Conservation (phyloP, 1,140 invertebrate genomes). For the Lasioglossum baleicum region DNA sequence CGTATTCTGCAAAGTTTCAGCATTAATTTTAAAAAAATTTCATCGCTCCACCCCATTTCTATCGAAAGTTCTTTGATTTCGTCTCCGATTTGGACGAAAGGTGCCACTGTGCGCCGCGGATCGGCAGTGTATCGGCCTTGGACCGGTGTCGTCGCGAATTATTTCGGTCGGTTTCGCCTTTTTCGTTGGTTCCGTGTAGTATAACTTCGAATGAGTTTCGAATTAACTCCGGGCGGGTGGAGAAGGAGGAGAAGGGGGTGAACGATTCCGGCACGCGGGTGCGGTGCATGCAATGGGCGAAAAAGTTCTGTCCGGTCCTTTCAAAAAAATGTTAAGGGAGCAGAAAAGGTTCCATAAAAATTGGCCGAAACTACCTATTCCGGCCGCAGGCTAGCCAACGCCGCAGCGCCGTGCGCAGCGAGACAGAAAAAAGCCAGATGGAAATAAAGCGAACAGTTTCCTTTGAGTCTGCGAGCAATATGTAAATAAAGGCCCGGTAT, state of each 20-base stretch:
- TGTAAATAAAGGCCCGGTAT: constrained; percentile 73
- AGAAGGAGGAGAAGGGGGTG: too few relatives aligned
- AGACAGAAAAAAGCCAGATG: constrained; percentile 31
- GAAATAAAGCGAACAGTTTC: constrained; percentile 64
- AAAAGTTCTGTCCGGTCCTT: constrained; percentile 27
- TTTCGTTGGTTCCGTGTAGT: background rate
- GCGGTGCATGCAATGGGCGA: background rate
- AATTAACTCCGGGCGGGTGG: constrained; percentile 6
- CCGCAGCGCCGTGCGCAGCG: background rate
- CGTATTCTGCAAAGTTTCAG: too few relatives aligned
- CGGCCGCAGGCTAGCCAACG: constrained; percentile 11
- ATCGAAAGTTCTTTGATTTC: too few relatives aligned
- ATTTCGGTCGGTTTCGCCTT: too few relatives aligned
- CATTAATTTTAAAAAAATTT: too few relatives aligned
- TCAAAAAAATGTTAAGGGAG: constrained; percentile 47
- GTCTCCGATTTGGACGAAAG: too few relatives aligned
- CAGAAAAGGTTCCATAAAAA: constrained; percentile 43
- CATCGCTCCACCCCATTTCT: too few relatives aligned
- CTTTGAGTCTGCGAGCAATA: constrained; percentile 69
- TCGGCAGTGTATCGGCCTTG: too few relatives aligned
- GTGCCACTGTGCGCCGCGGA: too few relatives aligned
- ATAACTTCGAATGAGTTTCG: background rate
- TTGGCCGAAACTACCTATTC: constrained; percentile 53
- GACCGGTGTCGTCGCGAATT: too few relatives aligned
- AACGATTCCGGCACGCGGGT: background rate